These are phyloP conservation scores for Microcebus griseorufus DNA, from an alignment of 2,113 vertebrate species.

Conservation along the genomic window DNA sequence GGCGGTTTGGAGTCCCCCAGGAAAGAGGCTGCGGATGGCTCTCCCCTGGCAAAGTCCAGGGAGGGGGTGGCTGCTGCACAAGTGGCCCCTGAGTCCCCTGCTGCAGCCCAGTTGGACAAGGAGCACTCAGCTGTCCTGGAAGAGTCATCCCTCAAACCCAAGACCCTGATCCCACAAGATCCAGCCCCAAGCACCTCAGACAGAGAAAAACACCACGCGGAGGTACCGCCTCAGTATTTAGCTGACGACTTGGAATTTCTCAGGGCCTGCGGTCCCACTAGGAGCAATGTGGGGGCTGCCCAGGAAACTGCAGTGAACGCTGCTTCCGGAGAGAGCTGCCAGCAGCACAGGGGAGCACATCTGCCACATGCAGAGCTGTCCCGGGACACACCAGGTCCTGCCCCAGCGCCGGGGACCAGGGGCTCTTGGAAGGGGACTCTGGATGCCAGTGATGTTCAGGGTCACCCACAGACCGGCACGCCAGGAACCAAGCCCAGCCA, in stretches of 20 bases:
- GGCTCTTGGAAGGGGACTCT: conserved; percentile 39
- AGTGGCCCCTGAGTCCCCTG: conserved; percentile 54
- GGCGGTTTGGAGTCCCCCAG: not conserved
- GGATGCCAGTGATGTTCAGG: conserved; percentile 3
- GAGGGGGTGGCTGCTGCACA: conserved; percentile 50
- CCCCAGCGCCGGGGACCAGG: not conserved
- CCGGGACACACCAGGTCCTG: not conserved
- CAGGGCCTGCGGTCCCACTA: not conserved
- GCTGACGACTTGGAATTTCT: not conserved
- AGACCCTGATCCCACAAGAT: conserved; percentile 74
- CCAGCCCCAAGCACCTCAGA: conserved; percentile 64
- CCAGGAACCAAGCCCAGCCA: conserved; percentile 1
- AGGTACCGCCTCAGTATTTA: not conserved
- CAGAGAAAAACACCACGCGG: conserved; percentile 53
- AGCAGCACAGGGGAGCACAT: not conserved
- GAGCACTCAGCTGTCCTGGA: conserved; percentile 72
- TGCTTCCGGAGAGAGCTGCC: conserved; percentile 11
- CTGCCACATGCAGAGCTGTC: conserved; percentile 27
- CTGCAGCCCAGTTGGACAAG: conserved; percentile 48
- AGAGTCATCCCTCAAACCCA: conserved; percentile 53
- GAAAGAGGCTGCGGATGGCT: conserved; percentile 35
- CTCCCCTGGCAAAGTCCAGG: conserved; percentile 15
- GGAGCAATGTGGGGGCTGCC: not conserved
- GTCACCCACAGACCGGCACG: not conserved
- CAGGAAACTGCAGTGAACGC: not conserved